Percentiles rank a stretch among this genome's conserved stretches.
phyloP scores from a whole-genome alignment of 2,797 vertebrate genomes.

The Coluber constrictor region DNA sequence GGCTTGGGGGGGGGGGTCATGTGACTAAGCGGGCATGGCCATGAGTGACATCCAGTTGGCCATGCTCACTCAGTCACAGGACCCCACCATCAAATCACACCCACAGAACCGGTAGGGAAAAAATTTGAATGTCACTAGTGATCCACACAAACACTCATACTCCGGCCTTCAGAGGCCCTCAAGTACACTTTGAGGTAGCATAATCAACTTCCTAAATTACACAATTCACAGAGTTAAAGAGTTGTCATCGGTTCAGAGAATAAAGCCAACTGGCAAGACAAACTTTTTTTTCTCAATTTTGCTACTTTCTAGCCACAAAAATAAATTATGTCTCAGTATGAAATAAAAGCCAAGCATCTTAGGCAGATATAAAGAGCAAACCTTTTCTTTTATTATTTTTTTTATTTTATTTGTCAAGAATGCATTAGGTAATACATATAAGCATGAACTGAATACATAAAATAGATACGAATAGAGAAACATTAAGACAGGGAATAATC shows the following conservation, averaged over 20 bases:
- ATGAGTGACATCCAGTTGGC: no score
- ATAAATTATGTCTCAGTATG: slow-evolving; percentile 65
- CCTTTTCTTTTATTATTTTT: slow-evolving; percentile 27
- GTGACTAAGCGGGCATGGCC: no score
- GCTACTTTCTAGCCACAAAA: slow-evolving; percentile 62
- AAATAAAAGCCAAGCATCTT: slow-evolving; percentile 57
- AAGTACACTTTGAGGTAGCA: background rate
- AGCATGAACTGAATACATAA: no score
- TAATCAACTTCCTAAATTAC: background rate
- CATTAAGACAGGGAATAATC: background rate
- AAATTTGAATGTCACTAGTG: no score
- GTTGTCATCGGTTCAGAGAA: slow-evolving; percentile 36
- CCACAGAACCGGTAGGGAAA: no score
- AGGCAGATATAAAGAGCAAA: slow-evolving; percentile 65
- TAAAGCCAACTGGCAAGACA: slow-evolving; percentile 65
- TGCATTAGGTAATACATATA: no score
- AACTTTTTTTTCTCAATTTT: slow-evolving; percentile 64
- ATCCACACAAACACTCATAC: background rate
- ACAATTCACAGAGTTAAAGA: background rate
- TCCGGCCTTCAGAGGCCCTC: background rate
- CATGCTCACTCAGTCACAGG: no score
- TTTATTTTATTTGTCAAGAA: no score
- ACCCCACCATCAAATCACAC: no score
- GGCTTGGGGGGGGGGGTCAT: no score
- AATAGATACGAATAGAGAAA: no score